Evolutionary conservation across 1,140 invertebrate species (phyloP), one percentile per base, ranked within the genome.

Genomic region (Drosophila serrata): DNA sequence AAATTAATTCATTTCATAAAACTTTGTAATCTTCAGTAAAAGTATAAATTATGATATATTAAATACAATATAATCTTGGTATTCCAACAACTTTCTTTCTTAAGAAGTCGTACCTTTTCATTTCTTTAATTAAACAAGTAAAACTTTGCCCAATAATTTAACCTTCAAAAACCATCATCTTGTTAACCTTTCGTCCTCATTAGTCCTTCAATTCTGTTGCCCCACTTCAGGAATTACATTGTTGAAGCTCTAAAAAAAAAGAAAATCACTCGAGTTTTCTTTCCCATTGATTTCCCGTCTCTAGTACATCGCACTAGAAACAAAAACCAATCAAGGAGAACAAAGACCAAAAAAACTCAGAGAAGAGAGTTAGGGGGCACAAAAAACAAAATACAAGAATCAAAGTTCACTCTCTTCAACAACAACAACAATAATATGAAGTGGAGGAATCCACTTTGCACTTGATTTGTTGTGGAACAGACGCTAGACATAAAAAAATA

Each of bases 381-480:
- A 68, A 58, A 58, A 60, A 69, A 74, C 65, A 57, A 80, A 67
- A 70, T 51, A 63, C 75, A 82, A 48, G 59, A 76, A 81, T 76
- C 62, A 76, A 76, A 67, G 74, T 77, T 77, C 51, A 58, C 67
- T 75, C 73, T 69, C 40, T 46, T 58, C 39, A 70, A 45, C 31
- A 64, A 55, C 45, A 79, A 46, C 43, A 79, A 70, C 24, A 49
- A 60, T 75, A 59, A 74, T 45, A 75, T 56, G 42, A 55, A 75
- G 68, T 70, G 51, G 35, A 53, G 48, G 39, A 53, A 31, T 74
- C 70, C 70, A 74, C 70, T 78, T 86, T 77, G 63, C 74, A 85
- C 78, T 82, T 87, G 81, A 84, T 84, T 84, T 84, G 81, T 80
- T 73, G 61, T 61, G 63, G 12, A 87, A 53, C 79, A 82, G 79